Evolutionary conservation across 1,140 invertebrate genomes (phyloP).

Genomic region (Tetranychus cinnabarinus): DNA sequence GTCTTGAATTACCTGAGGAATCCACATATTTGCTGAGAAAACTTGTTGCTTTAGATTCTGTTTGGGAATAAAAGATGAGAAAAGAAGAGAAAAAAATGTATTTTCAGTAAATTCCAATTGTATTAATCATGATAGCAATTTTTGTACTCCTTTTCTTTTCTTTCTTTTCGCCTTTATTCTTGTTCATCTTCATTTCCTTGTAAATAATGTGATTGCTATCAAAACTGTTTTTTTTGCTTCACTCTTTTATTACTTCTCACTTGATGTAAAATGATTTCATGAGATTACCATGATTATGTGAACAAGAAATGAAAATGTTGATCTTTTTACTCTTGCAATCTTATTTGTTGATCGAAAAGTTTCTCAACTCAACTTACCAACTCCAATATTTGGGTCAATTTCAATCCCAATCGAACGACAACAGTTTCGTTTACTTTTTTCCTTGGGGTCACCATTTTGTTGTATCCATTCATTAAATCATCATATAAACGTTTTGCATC

Average conservation of each 20-base stretch:
- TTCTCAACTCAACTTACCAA: conserved; percentile 22
- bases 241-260: too few relatives aligned
- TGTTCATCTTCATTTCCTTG: too few relatives aligned
- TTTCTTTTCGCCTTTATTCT: too few relatives aligned
- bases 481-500: conserved; percentile 53
- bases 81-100: background rate
- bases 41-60: conserved; percentile 65
- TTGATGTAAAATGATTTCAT: too few relatives aligned
- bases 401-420: conserved; percentile 62
- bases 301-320: too few relatives aligned
- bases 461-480: conserved; percentile 86
- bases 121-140: background rate
- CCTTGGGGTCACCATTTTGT: conserved; percentile 80
- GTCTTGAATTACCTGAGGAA: background rate
- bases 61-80: background rate
- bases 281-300: too few relatives aligned
- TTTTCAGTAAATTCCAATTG: background rate
- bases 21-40: conserved; percentile 71
- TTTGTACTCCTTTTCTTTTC: too few relatives aligned
- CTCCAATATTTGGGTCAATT: conserved; percentile 29
- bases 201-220: too few relatives aligned
- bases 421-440: conserved; percentile 54
- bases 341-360: background rate
- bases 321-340: too few relatives aligned
- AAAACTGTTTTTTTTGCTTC: too few relatives aligned